Percentiles rank a stretch among this genome's conserved stretches.
These are phyloP conservation scores for Asobara japonica DNA, from an alignment of 1,140 invertebrate genomes.

Conservation along the genomic window DNA sequence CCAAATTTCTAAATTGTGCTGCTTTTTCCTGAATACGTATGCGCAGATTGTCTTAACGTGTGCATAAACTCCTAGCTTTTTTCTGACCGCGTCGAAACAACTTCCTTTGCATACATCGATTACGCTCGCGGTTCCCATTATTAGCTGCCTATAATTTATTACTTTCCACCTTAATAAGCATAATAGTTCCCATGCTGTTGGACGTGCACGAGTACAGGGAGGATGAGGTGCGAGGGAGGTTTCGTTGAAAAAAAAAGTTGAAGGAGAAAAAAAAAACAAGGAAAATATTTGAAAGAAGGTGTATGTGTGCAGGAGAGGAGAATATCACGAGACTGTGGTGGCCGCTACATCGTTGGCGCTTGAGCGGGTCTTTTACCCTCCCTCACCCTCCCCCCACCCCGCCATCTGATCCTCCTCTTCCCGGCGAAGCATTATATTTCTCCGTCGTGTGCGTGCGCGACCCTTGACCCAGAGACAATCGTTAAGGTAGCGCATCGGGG, in stretches of 20 bases:
- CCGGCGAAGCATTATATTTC: slow-evolving; percentile 47
- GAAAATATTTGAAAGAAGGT: not conserved
- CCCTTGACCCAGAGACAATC: slow-evolving; percentile 64
- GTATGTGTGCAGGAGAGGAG: slow-evolving; percentile 16
- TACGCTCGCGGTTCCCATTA: slow-evolving; percentile 59
- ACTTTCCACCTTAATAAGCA: slow-evolving; percentile 67
- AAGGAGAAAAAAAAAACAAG: not conserved
- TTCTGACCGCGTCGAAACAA: slow-evolving; percentile 46
- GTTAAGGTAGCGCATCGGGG: slow-evolving; percentile 62
- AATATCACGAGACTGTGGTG: not conserved
- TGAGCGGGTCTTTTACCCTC: not conserved
- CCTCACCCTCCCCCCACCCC: not conserved
- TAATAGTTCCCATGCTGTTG: slow-evolving; percentile 62
- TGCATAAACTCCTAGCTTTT: not conserved
- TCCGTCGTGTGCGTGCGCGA: slow-evolving; percentile 46
- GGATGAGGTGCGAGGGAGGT: slow-evolving; percentile 6
- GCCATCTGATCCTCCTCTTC: not conserved
- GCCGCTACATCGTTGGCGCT: not conserved
- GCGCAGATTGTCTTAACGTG: not conserved
- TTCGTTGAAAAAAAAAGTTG: slow-evolving; percentile 8
- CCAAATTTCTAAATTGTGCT: not conserved
- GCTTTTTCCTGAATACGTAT: not conserved
- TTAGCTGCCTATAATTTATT: slow-evolving; percentile 65
- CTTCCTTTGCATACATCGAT: slow-evolving; percentile 64
- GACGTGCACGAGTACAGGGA: slow-evolving; percentile 32